phyloP scores from a whole-genome alignment of 2,888 invertebrate genomes.

The Pediacus dermestoides region DNA sequence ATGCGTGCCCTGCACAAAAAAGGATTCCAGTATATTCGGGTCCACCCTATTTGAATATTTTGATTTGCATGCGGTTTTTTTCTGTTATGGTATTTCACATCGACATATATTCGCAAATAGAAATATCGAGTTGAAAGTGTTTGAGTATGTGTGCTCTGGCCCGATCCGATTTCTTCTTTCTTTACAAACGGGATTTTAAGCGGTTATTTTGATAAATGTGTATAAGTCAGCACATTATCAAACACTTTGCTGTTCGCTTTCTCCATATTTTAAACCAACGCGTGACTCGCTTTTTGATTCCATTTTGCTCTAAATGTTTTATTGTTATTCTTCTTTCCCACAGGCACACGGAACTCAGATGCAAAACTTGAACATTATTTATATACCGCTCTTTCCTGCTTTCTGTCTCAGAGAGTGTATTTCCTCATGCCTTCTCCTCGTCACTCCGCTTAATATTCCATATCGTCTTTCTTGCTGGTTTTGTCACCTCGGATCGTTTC shows the following conservation, averaged over 20 bases:
- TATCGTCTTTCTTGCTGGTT: slow-evolving; percentile 35
- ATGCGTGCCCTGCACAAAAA: slow-evolving; percentile 21
- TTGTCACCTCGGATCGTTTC: slow-evolving; percentile 36
- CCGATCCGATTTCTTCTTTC: slow-evolving; percentile 12
- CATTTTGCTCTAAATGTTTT: slow-evolving; percentile 30
- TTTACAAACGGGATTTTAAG: slow-evolving; percentile 26
- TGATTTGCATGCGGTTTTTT: slow-evolving; percentile 33
- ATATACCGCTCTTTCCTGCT: neutral
- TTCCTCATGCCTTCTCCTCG: slow-evolving; percentile 22
- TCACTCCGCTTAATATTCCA: slow-evolving; percentile 37
- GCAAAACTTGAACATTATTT: slow-evolving; percentile 4
- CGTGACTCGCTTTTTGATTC: slow-evolving; percentile 39
- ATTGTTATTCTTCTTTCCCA: slow-evolving; percentile 23
- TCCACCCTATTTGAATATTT: slow-evolving; percentile 34
- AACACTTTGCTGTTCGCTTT: slow-evolving; percentile 36
- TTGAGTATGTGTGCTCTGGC: slow-evolving; percentile 10
- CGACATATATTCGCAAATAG: slow-evolving; percentile 27
- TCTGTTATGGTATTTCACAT: slow-evolving; percentile 21
- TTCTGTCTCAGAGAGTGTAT: neutral
- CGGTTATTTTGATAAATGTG: slow-evolving; percentile 39
- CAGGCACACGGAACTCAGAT: neutral
- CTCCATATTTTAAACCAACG: slow-evolving; percentile 36
- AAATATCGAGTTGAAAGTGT: slow-evolving; percentile 22
- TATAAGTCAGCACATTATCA: slow-evolving; percentile 43
- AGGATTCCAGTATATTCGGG: slow-evolving; percentile 26